phyloP scores from a whole-genome alignment of 2,797 vertebrate species.

The Allobates femoralis region DNA sequence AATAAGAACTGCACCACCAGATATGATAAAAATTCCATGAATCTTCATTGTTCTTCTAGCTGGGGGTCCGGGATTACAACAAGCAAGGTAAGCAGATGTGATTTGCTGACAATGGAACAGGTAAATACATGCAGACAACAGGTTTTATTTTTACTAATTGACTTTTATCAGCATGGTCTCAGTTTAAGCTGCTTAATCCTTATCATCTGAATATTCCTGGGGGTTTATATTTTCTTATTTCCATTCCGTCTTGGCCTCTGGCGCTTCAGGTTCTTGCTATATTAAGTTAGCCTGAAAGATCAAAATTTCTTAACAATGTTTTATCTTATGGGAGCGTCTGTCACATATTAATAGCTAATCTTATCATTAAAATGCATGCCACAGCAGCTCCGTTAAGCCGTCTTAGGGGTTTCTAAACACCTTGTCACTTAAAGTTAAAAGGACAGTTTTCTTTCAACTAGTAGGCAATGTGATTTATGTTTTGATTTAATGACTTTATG shows the following conservation, averaged over 20 bases:
- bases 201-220: slow-evolving; percentile 51
- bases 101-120: slow-evolving; percentile 44
- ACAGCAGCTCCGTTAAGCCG: slow-evolving; percentile 31
- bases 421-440: slow-evolving; percentile 40
- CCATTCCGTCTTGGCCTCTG: neutral
- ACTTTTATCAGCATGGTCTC: slow-evolving; percentile 63
- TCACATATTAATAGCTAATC: slow-evolving; percentile 56
- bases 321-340: slow-evolving; percentile 62
- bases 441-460: slow-evolving; percentile 36
- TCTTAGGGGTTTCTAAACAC: slow-evolving; percentile 45
- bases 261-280: slow-evolving; percentile 29
- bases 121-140: slow-evolving; percentile 54
- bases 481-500: slow-evolving; percentile 29
- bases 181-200: slow-evolving; percentile 59
- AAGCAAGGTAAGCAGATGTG: slow-evolving; percentile 44
- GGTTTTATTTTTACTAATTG: slow-evolving; percentile 62
- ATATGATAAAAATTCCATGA: slow-evolving; percentile 1
- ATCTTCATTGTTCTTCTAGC: slow-evolving; percentile 19
- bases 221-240: slow-evolving; percentile 55
- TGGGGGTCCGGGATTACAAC: slow-evolving; percentile 33
- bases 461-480: slow-evolving; percentile 30
- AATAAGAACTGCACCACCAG: neutral
- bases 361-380: slow-evolving; percentile 59
- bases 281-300: slow-evolving; percentile 35
- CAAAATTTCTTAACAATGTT: slow-evolving; percentile 43